Evolutionary conservation across 2,888 invertebrate genomes (phyloP).

Genomic region (Hemistola chrysoprasaria): DNA sequence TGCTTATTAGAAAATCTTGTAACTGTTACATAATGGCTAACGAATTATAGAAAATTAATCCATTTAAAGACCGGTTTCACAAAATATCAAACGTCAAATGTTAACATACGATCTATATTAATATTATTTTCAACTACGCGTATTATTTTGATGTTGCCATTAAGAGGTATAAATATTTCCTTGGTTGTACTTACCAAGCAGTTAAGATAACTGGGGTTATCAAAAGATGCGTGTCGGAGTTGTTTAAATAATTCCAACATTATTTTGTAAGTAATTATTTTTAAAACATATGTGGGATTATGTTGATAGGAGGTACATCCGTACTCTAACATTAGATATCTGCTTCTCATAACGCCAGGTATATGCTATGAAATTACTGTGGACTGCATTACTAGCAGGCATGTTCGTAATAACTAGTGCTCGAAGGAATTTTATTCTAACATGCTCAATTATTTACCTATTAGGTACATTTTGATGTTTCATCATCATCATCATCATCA

Average conservation of each 20-base stretch:
- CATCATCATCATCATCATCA: too few relatives aligned
- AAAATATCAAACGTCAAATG: too few relatives aligned
- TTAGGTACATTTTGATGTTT: too few relatives aligned
- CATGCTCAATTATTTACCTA: too few relatives aligned
- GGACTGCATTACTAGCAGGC: conserved; percentile 27
- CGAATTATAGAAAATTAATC: conserved; percentile 18
- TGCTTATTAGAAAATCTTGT: conserved; percentile 5
- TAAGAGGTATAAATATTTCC: conserved; percentile 14
- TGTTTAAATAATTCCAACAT: conserved; percentile 15
- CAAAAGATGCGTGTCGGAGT: conserved; percentile 13
- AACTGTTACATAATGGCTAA: conserved; percentile 19
- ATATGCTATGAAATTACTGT: conserved; percentile 37
- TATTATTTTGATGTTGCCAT: too few relatives aligned
- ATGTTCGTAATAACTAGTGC: conserved; percentile 20
- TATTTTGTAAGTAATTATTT: conserved; percentile 10
- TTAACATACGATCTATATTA: too few relatives aligned
- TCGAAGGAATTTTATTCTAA: conserved; percentile 4
- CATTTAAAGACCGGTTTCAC: conserved; percentile 2
- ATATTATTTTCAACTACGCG: too few relatives aligned
- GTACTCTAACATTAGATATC: conserved; percentile 23
- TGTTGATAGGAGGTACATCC: conserved; percentile 14
- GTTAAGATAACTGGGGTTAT: conserved; percentile 29
- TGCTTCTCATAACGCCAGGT: conserved; percentile 24
- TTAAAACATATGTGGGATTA: conserved; percentile 8
- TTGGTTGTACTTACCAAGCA: conserved; percentile 12